Percentiles rank a stretch among this genome's conserved stretches.
These are phyloP conservation scores for Limnephilus auricula DNA, from an alignment of 2,888 invertebrate genomes.

Conservation along the genomic window DNA sequence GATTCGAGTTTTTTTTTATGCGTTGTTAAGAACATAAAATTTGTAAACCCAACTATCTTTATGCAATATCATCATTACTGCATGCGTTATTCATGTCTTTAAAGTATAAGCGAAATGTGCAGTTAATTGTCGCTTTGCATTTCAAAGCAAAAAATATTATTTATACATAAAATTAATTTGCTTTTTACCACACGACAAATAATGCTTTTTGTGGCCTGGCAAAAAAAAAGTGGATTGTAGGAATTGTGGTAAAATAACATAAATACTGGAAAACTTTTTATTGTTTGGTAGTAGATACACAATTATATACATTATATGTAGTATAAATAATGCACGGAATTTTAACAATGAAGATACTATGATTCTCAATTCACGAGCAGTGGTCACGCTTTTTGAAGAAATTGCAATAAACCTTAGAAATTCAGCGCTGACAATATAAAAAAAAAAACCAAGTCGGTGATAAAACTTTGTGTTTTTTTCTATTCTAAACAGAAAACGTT, in stretches of 20 bases:
- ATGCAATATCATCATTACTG: not conserved
- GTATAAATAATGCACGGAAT: not conserved
- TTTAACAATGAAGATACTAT: not conserved
- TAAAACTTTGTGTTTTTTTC: not conserved
- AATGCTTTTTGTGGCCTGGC: not conserved
- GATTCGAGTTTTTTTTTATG: not conserved
- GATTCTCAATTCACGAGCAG: not conserved
- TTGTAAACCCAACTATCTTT: not conserved
- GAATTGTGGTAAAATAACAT: not conserved
- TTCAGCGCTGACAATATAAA: not conserved
- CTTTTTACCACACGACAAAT: not conserved
- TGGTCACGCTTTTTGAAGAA: not conserved
- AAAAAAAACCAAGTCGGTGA: not conserved
- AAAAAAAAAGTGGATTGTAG: not conserved
- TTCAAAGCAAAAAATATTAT: not conserved
- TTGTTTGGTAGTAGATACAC: not conserved
- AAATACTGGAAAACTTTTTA: not conserved
- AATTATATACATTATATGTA: not conserved
- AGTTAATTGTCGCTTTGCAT: not conserved
- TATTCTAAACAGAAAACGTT: not conserved
- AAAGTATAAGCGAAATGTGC: not conserved
- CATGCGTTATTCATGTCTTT: not conserved
- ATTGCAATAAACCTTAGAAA: not conserved
- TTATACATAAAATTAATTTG: not conserved
- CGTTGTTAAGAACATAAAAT: not conserved